phyloP scores from a whole-genome alignment of 2,113 vertebrate species.

The Microcebus murinus region DNA sequence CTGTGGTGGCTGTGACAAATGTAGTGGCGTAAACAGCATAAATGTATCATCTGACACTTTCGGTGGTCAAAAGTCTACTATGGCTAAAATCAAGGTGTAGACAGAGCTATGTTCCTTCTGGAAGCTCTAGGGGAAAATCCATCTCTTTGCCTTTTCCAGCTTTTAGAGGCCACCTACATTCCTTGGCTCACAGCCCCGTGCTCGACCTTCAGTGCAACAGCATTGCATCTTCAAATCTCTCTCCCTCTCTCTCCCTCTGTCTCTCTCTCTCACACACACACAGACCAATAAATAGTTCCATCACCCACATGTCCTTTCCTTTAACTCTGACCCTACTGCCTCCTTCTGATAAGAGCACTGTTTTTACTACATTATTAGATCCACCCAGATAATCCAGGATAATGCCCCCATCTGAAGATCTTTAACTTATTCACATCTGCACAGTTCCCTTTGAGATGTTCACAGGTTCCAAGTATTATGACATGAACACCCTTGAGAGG shows the following conservation, averaged over 20 bases:
- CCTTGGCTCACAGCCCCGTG: background rate
- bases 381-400: background rate
- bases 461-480: background rate
- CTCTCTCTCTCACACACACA: background rate
- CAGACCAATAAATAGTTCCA: background rate
- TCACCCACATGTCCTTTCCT: background rate
- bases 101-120: background rate
- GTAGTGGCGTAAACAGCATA: background rate
- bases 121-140: background rate
- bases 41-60: background rate
- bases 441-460: background rate
- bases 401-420: background rate
- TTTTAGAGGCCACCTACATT: background rate
- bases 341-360: background rate
- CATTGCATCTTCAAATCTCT: background rate
- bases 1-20: background rate
- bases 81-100: background rate
- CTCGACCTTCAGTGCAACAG: background rate
- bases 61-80: background rate
- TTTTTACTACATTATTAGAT: background rate
- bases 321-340: too few relatives aligned
- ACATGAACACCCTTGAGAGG: background rate
- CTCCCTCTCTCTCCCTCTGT: background rate
- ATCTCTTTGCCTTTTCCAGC: background rate
- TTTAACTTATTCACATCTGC: background rate